phyloP scores from a whole-genome alignment of 1,140 invertebrate genomes.

The Acromyrmex charruanus region DNA sequence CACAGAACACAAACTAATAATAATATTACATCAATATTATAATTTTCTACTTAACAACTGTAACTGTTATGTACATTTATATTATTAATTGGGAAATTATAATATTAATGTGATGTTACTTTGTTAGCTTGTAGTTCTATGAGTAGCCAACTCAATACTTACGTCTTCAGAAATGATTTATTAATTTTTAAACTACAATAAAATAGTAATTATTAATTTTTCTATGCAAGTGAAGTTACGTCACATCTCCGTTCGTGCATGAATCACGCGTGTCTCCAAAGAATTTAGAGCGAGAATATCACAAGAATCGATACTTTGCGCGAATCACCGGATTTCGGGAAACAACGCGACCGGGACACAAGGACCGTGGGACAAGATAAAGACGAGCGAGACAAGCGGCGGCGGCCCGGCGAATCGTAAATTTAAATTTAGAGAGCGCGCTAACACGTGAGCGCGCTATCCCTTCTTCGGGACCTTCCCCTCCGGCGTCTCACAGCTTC shows the following conservation, averaged over 20 bases:
- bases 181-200: background rate
- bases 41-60: too few species aligned
- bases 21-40: too few species aligned
- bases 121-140: too few species aligned
- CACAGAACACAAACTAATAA: too few species aligned
- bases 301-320: conserved; percentile 3
- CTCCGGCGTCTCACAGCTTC: background rate
- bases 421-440: conserved; percentile 78
- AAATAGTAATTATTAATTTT: background rate
- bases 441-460: conserved; percentile 23
- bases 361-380: conserved; percentile 61
- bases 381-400: conserved; percentile 71
- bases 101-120: too few species aligned
- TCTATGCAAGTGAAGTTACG: background rate
- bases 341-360: conserved; percentile 49
- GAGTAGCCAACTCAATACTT: background rate
- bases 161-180: background rate
- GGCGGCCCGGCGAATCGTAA: conserved; percentile 73
- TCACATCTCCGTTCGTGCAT: background rate
- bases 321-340: conserved; percentile 34
- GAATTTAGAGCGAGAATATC: conserved; percentile 29
- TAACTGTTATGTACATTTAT: too few species aligned
- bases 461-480: conserved; percentile 10
- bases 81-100: too few species aligned
- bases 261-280: background rate